These are phyloP conservation scores for Avahi laniger DNA, from an alignment of 2,797 vertebrate species.

Conservation along the genomic window DNA sequence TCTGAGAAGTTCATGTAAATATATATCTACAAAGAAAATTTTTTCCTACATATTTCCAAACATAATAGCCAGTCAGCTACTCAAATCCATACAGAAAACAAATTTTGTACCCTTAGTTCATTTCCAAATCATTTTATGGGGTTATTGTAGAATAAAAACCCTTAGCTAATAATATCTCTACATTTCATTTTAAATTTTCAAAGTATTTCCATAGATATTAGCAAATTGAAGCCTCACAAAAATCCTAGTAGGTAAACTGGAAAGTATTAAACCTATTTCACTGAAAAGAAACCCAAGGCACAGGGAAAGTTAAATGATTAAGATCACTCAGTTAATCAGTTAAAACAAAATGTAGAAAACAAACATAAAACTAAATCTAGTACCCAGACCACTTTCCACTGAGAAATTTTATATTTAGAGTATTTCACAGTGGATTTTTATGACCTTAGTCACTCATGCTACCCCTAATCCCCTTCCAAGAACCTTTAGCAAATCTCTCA, in stretches of 20 bases:
- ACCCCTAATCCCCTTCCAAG: neutral
- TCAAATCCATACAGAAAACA: neutral
- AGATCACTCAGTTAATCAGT: neutral
- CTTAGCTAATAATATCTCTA: neutral
- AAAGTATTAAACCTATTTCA: neutral
- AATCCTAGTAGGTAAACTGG: neutral
- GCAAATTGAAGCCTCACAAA: neutral
- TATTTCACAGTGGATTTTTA: neutral
- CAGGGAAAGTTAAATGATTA: neutral
- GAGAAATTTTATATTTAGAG: neutral
- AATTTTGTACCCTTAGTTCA: neutral
- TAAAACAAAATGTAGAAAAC: neutral
- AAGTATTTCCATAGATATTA: neutral
- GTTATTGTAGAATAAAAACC: neutral
- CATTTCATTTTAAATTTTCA: neutral
- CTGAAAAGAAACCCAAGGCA: neutral
- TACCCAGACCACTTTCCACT: neutral
- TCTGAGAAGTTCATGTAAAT: neutral
- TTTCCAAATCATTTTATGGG: neutral
- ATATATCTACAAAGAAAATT: neutral
- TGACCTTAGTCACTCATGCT: neutral
- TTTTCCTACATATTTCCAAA: neutral
- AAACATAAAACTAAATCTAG: neutral
- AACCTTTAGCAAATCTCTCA: neutral
- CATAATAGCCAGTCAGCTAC: neutral